A percentile compares a stretch with the other conserved stretches of the same genome.
These are phyloP conservation scores for Cercocebus atys DNA, from an alignment of 2,113 vertebrate genomes.

Conservation along the genomic window DNA sequence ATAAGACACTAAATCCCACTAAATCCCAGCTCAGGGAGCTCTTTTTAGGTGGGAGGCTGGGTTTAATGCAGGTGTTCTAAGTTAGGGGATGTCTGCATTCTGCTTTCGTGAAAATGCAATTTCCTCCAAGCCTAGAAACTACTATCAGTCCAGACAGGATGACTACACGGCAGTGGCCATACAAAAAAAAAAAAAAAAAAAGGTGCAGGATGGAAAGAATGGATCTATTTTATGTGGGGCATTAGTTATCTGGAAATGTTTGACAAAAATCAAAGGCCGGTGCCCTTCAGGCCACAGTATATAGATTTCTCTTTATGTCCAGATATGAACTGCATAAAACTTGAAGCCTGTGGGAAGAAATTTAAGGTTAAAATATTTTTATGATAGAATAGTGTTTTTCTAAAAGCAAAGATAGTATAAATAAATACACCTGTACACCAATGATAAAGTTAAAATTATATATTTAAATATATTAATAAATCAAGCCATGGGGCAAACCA, in stretches of 20 bases:
- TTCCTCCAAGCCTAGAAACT: neutral
- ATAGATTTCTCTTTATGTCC: neutral
- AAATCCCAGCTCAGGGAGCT: fast-evolving
- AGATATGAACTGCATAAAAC: neutral
- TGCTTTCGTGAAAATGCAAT: neutral
- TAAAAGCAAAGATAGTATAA: constrained; percentile 6
- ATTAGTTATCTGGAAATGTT: neutral
- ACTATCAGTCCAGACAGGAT: too few relatives aligned
- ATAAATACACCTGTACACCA: neutral
- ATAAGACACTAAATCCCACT: neutral
- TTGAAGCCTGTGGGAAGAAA: neutral
- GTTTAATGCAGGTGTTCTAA: neutral
- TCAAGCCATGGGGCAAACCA: neutral
- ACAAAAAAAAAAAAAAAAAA: neutral
- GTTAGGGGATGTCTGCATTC: neutral
- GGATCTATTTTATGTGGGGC: neutral
- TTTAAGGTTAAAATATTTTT: neutral
- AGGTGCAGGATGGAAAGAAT: neutral
- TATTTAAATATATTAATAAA: neutral
- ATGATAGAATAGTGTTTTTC: neutral
- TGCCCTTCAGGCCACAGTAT: neutral
- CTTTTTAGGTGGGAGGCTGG: too few relatives aligned
- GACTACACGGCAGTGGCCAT: fast-evolving
- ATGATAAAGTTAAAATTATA: neutral
- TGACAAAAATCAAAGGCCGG: neutral